A percentile compares a stretch with the other conserved stretches of the same genome.
These are phyloP conservation scores for Orchestes rusci DNA, from an alignment of 2,888 invertebrate species.

Conservation along the genomic window DNA sequence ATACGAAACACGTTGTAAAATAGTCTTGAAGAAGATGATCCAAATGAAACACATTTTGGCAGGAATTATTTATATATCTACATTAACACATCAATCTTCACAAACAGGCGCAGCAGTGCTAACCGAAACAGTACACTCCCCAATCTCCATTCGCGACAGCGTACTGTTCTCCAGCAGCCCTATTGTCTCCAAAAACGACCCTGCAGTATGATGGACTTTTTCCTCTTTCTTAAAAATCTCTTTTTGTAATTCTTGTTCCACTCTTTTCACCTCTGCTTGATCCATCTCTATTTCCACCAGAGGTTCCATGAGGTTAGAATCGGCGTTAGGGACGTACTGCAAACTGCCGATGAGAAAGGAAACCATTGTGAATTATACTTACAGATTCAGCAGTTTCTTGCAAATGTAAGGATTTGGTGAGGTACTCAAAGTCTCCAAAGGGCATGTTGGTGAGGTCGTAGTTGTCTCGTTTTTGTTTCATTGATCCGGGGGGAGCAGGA, in stretches of 20 bases:
- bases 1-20: too few relatives aligned
- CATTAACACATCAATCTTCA: too few relatives aligned
- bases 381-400: constrained; percentile 11
- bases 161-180: constrained; percentile 32
- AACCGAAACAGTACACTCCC: constrained; percentile 36
- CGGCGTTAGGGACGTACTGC: constrained; percentile 13
- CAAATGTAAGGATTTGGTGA: constrained; percentile 29
- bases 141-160: constrained; percentile 32
- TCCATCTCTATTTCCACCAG: constrained; percentile 33
- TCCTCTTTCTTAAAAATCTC: constrained; percentile 4
- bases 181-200: constrained; percentile 29
- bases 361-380: constrained; percentile 5
- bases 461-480: constrained; percentile 16
- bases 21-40: too few relatives aligned
- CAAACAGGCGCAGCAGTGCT: neutral
- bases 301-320: constrained; percentile 31
- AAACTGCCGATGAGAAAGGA: neutral
- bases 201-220: constrained; percentile 9
- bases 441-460: constrained; percentile 36
- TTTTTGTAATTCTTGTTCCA: constrained; percentile 6
- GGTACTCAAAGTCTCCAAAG: constrained; percentile 34
- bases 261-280: too few relatives aligned
- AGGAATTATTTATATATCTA: too few relatives aligned
- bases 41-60: too few relatives aligned
- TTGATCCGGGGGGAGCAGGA: too few relatives aligned